Evolutionary conservation across 2,888 invertebrate genomes (phyloP).

Genomic region (Mesorhabditis sp.): DNA sequence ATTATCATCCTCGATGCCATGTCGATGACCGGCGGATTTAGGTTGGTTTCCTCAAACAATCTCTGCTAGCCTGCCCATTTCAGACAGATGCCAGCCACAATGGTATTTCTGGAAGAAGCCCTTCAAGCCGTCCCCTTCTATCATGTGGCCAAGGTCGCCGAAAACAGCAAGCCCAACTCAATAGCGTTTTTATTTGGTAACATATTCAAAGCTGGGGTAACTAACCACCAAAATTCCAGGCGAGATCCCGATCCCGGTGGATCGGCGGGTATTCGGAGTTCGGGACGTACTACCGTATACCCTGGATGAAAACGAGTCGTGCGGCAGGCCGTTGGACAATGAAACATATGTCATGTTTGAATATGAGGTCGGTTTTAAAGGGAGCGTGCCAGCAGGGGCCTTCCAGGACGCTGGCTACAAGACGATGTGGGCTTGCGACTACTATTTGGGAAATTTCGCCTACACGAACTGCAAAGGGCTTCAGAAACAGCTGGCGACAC

Average conservation of each 20-base stretch:
- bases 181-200: background rate
- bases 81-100: constrained; percentile 1
- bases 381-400: background rate
- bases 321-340: background rate
- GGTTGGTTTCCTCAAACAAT: background rate
- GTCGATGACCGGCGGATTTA: background rate
- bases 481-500: background rate
- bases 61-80: background rate
- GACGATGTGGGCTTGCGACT: constrained; percentile 5
- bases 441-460: background rate
- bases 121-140: background rate
- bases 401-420: background rate
- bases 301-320: constrained; percentile 1
- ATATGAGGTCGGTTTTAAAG: constrained; percentile 6
- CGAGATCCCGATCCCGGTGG: constrained; percentile 3
- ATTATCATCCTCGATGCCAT: background rate
- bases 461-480: background rate
- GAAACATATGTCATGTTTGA: constrained; percentile 5
- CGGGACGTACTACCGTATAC: background rate
- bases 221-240: background rate
- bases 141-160: background rate
- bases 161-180: constrained; percentile 1
- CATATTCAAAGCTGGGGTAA: background rate
- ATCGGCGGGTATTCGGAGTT: background rate
- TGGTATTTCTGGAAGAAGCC: background rate